Percentiles rank a stretch among this genome's conserved stretches.
phyloP scores from a whole-genome alignment of 2,888 invertebrate genomes.

The Drosophila kokeensis region DNA sequence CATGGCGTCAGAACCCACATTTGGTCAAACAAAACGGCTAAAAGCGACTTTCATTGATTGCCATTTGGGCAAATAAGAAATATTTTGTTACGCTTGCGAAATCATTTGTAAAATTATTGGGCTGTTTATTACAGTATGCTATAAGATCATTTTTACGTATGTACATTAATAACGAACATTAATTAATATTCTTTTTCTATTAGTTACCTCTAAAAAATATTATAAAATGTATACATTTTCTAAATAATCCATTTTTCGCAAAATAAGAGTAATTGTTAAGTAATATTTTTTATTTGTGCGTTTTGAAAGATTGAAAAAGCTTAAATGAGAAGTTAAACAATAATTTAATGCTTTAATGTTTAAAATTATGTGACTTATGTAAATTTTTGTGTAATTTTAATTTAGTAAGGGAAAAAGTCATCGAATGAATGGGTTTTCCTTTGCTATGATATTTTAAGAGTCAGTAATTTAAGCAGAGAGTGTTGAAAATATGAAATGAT shows the following conservation, averaged over 20 bases:
- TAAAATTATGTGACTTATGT: not conserved
- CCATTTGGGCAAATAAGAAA: slow-evolving; percentile 11
- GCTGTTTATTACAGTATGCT: not conserved
- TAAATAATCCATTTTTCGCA: not conserved
- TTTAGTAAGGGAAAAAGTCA: not conserved
- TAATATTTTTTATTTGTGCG: not conserved
- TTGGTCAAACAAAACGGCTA: slow-evolving; percentile 49
- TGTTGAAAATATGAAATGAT: not conserved
- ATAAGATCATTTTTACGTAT: not conserved
- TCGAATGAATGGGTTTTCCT: not conserved
- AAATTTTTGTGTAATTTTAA: not conserved
- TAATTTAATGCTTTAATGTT: not conserved
- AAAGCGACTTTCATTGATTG: slow-evolving; percentile 45
- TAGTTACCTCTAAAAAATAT: not conserved
- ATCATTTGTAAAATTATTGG: not conserved
- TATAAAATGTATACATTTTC: not conserved
- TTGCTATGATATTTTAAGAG: not conserved
- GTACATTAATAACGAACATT: not conserved
- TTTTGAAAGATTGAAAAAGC: not conserved
- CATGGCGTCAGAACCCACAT: slow-evolving; percentile 44
- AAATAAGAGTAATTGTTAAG: not conserved
- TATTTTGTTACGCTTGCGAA: not conserved
- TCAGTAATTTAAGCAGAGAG: not conserved
- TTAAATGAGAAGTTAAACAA: not conserved
- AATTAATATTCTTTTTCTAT: not conserved